Conservation (phyloP, 2,888 invertebrate genomes). For the Fragum whitleyi region DNA sequence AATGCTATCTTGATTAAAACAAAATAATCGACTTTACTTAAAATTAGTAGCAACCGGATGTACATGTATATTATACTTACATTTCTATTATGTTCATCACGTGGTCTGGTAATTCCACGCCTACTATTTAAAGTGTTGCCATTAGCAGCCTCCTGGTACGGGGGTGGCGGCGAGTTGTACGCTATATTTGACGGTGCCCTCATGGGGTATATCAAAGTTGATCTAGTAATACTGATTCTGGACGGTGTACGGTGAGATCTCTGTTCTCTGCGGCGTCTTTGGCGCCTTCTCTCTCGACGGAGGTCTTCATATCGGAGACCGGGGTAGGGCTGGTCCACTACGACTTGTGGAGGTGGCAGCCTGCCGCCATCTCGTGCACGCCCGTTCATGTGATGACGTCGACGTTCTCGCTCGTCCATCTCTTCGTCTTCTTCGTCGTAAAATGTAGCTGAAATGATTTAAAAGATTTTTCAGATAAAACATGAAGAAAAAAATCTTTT, state of each 20-base stretch:
- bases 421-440: constrained; percentile 44
- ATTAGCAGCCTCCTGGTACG: constrained; percentile 30
- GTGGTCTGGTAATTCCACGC: neutral
- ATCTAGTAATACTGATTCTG: constrained; percentile 54
- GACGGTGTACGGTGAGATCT: constrained; percentile 47
- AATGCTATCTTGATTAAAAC: no score
- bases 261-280: constrained; percentile 37
- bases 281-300: constrained; percentile 24
- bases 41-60: no score
- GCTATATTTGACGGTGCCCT: constrained; percentile 67
- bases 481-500: no score
- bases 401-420: constrained; percentile 4
- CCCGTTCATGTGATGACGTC: constrained; percentile 5
- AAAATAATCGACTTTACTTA: no score
- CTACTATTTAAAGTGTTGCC: neutral
- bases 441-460: constrained; percentile 37
- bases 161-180: constrained; percentile 67
- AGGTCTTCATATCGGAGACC: constrained; percentile 56
- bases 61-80: no score
- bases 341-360: constrained; percentile 52
- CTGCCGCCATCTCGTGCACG: constrained; percentile 10
- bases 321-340: constrained; percentile 57
- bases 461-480: no score
- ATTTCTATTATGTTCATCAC: neutral
- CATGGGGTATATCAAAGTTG: constrained; percentile 70